Evolutionary conservation across 2,888 invertebrate genomes (phyloP), one percentile per base, ranked within the genome.

Genomic region (Caenorhabditis angaria): DNA sequence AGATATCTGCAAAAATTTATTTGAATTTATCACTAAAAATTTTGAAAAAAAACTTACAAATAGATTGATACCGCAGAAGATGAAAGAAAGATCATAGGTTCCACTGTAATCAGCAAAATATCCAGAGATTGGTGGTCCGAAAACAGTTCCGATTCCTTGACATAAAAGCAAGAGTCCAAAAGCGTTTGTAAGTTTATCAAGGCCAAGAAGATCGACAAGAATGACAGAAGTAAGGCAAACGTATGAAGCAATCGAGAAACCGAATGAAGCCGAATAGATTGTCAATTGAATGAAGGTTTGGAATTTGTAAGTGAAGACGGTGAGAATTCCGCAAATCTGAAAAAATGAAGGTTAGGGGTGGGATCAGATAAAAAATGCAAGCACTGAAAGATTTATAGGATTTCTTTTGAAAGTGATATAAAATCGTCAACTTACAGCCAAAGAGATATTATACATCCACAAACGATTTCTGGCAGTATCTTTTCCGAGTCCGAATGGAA

Each of bases 181-280:
- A 59, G 97, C 96, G 88, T 95, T 97, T 58, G 97, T 97, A 82
- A 99, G 90, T 88, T 93, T 94, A 88, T 97, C 96, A 88, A 99
- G 90, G 1, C 97, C 97, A 54, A 99, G 91, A 51, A 97, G 91
- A 88, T 99, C 97, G 82, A 97, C 97, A 76, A 99, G 91, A 88
- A 99, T 95, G 88, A 99, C 97, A 58, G 97, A 97, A 41, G 97
- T 97, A 70, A 99, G 90, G 18, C 97, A 96, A 87, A 99, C 95
- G 90, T 95, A 97, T 76, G 85, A 86, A 35, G 82, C 77, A 58
- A 87, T 84, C 20, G 83, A 72, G 78, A 87, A 84, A 55, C 78
- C 76, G 66, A 80, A 95, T 10, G 92, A 90, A 41, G 91, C 90
- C 27, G 93, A 92, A 88, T 94, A 97, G 63, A 93, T 83, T 24